Conservation (phyloP, 2,888 invertebrate genomes). For the Pyrocoelia pectoralis region DNA sequence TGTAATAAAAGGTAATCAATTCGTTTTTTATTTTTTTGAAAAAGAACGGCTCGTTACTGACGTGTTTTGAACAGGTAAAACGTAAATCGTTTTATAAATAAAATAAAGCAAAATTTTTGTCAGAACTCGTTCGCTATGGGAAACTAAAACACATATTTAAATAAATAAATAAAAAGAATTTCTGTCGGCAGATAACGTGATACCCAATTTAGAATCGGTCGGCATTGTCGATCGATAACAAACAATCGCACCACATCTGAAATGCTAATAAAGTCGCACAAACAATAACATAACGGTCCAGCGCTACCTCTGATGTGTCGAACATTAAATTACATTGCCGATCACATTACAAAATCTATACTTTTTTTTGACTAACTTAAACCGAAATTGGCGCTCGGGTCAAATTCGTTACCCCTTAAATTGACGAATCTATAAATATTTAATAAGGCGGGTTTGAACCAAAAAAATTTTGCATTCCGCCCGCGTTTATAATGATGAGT, state of each 20-base stretch:
- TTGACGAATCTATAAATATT: slow-evolving; percentile 2
- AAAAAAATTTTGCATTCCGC: background rate
- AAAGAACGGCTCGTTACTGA: no score
- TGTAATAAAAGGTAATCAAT: no score
- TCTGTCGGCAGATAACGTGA: slow-evolving; percentile 33
- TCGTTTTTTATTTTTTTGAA: no score
- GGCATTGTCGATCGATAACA: slow-evolving; percentile 37
- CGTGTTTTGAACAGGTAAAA: background rate
- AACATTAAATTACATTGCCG: slow-evolving; percentile 27
- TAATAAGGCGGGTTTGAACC: background rate
- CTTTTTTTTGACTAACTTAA: slow-evolving; percentile 2
- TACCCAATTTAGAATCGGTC: slow-evolving; percentile 36
- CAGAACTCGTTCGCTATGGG: slow-evolving; percentile 17
- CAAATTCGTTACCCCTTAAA: background rate
- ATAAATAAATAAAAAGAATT: slow-evolving; percentile 18
- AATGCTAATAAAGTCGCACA: slow-evolving; percentile 36
- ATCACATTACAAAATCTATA: slow-evolving; percentile 15
- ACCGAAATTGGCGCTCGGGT: background rate
- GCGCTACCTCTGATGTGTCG: slow-evolving; percentile 32
- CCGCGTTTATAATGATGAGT: background rate
- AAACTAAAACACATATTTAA: slow-evolving; percentile 24
- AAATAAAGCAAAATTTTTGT: slow-evolving; percentile 10
- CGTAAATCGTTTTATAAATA: background rate
- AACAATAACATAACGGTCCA: slow-evolving; percentile 36
- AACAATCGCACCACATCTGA: slow-evolving; percentile 34